These are phyloP conservation scores for Charina bottae DNA, from an alignment of 2,113 vertebrate genomes.

Conservation along the genomic window DNA sequence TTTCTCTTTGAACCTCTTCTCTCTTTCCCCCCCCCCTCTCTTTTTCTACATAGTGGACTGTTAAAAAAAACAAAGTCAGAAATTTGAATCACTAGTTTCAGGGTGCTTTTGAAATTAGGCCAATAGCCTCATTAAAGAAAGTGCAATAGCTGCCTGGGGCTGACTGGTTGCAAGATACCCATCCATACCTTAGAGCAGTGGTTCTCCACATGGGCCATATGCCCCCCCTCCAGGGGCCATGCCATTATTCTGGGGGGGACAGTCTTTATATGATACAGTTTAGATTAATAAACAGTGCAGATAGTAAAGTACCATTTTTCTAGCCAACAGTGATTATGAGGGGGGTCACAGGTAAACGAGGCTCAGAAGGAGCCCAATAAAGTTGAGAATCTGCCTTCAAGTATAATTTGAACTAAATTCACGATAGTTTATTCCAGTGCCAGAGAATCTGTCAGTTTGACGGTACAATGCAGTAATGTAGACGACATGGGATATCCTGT, in stretches of 20 bases:
- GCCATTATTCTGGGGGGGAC: background rate
- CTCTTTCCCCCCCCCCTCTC: background rate
- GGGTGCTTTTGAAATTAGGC: background rate
- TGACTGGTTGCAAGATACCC: background rate
- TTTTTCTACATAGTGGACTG: background rate
- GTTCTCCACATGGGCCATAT: background rate
- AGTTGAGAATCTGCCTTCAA: background rate
- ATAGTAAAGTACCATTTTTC: background rate
- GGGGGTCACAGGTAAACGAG: background rate
- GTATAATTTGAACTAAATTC: background rate
- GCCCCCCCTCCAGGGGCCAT: background rate
- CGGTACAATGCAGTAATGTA: background rate
- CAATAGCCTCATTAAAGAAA: background rate
- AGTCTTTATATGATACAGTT: background rate
- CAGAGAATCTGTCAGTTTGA: background rate
- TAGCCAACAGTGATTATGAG: background rate
- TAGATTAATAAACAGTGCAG: background rate
- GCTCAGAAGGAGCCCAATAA: background rate
- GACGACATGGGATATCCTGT: background rate
- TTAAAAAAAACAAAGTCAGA: background rate
- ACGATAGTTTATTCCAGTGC: background rate
- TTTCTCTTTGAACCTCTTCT: background rate
- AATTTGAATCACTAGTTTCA: background rate
- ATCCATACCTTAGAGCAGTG: background rate
- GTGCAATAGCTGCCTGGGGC: background rate